Evolutionary conservation across 1,140 invertebrate species (phyloP).

Genomic region (Acyrthosiphon pisum): DNA sequence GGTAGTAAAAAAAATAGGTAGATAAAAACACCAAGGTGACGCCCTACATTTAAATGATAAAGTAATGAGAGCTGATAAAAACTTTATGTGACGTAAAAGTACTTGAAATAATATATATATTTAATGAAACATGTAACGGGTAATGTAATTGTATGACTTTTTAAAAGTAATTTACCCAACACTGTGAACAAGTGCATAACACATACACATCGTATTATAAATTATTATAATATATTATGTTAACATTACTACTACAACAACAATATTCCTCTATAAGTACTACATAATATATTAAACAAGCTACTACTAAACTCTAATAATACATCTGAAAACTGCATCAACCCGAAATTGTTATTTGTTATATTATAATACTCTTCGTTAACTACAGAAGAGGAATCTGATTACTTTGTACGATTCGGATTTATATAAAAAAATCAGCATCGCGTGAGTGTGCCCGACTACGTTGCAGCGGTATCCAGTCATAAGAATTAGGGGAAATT

Average conservation of each 20-base stretch:
- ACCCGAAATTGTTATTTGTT: not conserved
- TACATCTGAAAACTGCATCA: not conserved
- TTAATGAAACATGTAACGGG: no score
- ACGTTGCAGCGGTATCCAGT: not conserved
- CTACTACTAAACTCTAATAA: not conserved
- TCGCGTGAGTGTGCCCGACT: not conserved
- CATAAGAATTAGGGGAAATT: not conserved
- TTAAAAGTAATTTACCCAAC: not conserved
- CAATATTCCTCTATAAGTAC: not conserved
- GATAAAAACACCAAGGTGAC: no score
- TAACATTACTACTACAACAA: not conserved
- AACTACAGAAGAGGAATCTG: not conserved
- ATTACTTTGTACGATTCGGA: not conserved
- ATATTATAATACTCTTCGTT: not conserved
- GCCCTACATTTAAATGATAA: no score
- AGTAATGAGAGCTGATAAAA: no score
- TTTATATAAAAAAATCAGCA: not conserved
- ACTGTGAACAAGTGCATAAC: not conserved
- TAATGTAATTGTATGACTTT: not conserved
- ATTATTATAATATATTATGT: not conserved
- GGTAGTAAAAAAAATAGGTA: not conserved
- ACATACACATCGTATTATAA: not conserved
- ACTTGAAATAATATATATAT: not conserved
- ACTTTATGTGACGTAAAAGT: not conserved
- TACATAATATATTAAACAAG: no score